phyloP scores from a whole-genome alignment of 2,888 invertebrate genomes.

The Andrena camellia region DNA sequence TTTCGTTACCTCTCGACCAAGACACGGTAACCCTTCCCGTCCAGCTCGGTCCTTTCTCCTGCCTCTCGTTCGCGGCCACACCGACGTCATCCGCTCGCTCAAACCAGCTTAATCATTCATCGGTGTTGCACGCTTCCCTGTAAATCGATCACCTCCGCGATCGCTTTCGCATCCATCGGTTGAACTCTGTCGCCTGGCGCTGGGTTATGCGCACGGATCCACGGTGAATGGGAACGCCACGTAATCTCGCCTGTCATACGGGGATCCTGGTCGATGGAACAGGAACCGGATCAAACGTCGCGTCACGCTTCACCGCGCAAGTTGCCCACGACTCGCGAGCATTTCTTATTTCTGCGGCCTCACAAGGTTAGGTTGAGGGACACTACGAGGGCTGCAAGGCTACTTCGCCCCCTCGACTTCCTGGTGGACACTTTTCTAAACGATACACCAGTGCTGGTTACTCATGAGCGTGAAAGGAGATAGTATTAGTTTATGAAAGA shows the following conservation, averaged over 20 bases:
- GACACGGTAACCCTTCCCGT: conserved; percentile 26
- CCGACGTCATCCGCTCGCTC: conserved; percentile 21
- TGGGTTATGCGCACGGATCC: conserved; percentile 7
- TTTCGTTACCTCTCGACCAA: conserved; percentile 41
- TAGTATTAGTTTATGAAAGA: too few species aligned
- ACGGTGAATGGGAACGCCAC: conserved; percentile 40
- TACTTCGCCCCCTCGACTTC: too few species aligned
- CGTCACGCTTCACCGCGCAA: not conserved
- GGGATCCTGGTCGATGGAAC: conserved; percentile 19
- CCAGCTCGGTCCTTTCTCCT: not conserved
- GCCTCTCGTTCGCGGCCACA: conserved; percentile 11
- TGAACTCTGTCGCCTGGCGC: conserved; percentile 1
- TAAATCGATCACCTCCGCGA: conserved; percentile 47
- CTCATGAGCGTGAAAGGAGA: too few species aligned
- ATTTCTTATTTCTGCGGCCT: not conserved
- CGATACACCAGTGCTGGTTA: too few species aligned
- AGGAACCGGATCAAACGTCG: conserved; percentile 20
- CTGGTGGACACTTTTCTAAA: too few species aligned
- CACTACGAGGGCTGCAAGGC: too few species aligned
- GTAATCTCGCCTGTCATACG: conserved; percentile 33
- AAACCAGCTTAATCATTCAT: conserved; percentile 48
- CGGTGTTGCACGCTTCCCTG: conserved; percentile 24
- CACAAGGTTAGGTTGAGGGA: not conserved
- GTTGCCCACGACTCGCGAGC: not conserved
- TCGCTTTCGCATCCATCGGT: conserved; percentile 41